These are phyloP conservation scores for Strigamia transsilvanica DNA, from an alignment of 2,888 invertebrate species.

Conservation along the genomic window DNA sequence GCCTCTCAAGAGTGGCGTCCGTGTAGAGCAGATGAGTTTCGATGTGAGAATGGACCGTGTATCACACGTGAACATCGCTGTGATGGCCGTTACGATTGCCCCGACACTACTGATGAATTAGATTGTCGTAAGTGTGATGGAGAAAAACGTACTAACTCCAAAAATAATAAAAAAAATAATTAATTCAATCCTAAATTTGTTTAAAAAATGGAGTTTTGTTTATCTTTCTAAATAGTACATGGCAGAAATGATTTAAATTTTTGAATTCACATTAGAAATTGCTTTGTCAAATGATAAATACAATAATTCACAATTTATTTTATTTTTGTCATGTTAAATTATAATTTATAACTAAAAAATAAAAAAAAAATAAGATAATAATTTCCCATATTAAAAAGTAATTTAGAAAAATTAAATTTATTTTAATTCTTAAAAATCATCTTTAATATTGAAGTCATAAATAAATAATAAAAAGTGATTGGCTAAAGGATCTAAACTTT, in stretches of 20 bases:
- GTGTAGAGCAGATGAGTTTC: conserved; percentile 55
- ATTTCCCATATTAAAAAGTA: too few relatives aligned
- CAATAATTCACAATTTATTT: background rate
- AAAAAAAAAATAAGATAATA: background rate
- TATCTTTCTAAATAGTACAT: background rate
- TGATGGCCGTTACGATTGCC: conserved; percentile 62
- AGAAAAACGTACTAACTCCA: background rate
- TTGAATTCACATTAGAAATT: background rate
- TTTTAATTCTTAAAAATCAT: background rate
- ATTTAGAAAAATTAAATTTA: background rate
- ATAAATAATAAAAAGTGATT: background rate
- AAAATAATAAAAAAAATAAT: background rate
- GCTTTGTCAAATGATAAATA: background rate
- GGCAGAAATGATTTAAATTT: too few relatives aligned
- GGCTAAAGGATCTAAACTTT: background rate
- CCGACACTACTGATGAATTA: conserved; percentile 59
- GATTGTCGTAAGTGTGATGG: conserved; percentile 57
- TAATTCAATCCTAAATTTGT: background rate
- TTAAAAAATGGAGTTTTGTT: too few relatives aligned
- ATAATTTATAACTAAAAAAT: background rate
- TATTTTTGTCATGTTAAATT: conserved; percentile 2
- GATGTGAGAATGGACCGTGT: conserved; percentile 57
- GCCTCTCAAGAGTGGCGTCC: conserved; percentile 56
- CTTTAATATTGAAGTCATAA: conserved; percentile 16
- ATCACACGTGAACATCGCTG: conserved; percentile 57